Evolutionary conservation across 2,888 invertebrate genomes (phyloP), one percentile per base, ranked within the genome.

Genomic region (Arrhopalites spinosus): DNA sequence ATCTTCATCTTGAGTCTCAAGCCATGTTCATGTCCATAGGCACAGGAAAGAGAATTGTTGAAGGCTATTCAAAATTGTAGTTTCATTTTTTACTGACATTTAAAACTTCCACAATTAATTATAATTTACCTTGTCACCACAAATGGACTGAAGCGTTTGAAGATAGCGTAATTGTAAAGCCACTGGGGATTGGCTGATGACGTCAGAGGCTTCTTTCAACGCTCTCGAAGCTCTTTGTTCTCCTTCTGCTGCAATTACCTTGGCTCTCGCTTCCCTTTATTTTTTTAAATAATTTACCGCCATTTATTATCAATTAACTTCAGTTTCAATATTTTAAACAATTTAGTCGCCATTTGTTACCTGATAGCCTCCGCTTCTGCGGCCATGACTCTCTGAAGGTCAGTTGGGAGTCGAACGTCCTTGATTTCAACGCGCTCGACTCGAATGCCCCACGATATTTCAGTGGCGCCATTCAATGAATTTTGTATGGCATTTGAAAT

Each of bases 351-450:
- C n/a, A n/a, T n/a, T n/a, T n/a, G n/a, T n/a, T n/a, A n/a, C 36
- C 93, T 87, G 0, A 92, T 88, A 3, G 93, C 93, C 85, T 93
- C 93, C 17, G 92, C 93, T 86, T 93, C 93, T 20, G 92, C 92
- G 5, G 93, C 93, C 93, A 93, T 93, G 1, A 92, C 93, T 78
- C 93, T 87, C 84, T 93, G 93, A 78, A 93, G 86, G 81, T 92
- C 91, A 53, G 90, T 89, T 1, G 93, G 93, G 79, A 93, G 86
- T 78, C 92, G 90, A 15, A 93, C 92, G 84, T 93, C 93, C 86
- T 93, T 93, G 94, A 97, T 95, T 89, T 97, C 96, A 30, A 96
- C 96, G 80, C 96, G 88, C 85, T 96, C 96, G 15, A 96, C 94
- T 87, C 95, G 94, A 56, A 95, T 93, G 30, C 95, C 95, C 95